phyloP scores from a whole-genome alignment of 1,140 invertebrate genomes.

The Platorchestia sp. region DNA sequence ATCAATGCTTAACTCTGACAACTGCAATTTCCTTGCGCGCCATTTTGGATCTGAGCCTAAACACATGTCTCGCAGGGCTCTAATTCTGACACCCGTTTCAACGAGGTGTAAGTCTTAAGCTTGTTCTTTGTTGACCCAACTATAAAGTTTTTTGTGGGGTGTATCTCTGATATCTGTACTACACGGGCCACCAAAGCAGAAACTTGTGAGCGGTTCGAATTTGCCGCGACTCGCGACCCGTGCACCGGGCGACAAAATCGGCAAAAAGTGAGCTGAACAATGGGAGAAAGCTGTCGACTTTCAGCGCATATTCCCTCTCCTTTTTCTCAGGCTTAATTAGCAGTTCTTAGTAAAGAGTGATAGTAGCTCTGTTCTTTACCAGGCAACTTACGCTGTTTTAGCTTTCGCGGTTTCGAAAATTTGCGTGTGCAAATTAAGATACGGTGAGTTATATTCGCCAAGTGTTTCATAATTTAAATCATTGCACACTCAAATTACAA shows the following conservation, averaged over 20 bases:
- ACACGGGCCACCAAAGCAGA: not conserved
- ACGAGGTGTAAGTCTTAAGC: not conserved
- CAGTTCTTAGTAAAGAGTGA: not conserved
- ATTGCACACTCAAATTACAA: not conserved
- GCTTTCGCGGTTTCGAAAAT: not conserved
- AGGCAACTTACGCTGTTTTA: not conserved
- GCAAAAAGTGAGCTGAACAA: conserved; percentile 21
- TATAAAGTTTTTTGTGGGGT: not conserved
- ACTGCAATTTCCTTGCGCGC: not conserved
- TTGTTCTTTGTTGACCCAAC: too few relatives aligned
- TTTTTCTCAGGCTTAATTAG: conserved; percentile 31
- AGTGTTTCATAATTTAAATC: not conserved
- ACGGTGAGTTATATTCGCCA: not conserved
- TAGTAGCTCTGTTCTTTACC: not conserved
- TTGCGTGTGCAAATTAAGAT: not conserved
- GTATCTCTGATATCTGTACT: not conserved
- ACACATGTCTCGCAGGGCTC: not conserved
- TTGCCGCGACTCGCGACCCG: not conserved
- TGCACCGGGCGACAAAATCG: not conserved
- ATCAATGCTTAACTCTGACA: not conserved
- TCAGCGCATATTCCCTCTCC: not conserved
- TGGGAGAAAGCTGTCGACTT: conserved; percentile 46
- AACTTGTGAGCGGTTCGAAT: not conserved
- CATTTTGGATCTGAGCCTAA: not conserved
- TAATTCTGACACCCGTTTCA: not conserved